A percentile compares a stretch with the other conserved stretches of the same genome.
Evolutionary conservation across 1,140 invertebrate genomes (phyloP).

Genomic region (Drosophila tsacasi): DNA sequence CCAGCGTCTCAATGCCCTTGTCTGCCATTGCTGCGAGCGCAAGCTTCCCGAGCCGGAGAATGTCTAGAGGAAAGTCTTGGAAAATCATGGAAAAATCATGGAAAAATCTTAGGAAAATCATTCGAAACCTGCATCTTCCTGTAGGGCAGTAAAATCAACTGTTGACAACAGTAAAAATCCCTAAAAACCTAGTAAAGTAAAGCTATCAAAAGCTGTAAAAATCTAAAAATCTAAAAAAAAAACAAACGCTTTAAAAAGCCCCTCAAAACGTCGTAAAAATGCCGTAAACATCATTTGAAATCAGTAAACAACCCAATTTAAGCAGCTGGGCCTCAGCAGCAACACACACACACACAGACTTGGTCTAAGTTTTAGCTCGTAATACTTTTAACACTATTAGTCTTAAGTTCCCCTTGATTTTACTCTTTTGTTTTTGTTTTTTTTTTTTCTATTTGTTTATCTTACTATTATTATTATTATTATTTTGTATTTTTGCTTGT

Average conservation of each 20-base stretch:
- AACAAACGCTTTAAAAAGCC: not conserved
- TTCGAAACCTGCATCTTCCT: not conserved
- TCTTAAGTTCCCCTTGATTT: conserved; percentile 23
- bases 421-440: conserved; percentile 5
- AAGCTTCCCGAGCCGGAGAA: conserved; percentile 84
- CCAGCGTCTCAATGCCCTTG: conserved; percentile 79
- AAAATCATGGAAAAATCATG: not conserved
- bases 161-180: not conserved
- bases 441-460: conserved; percentile 9
- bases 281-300: not conserved
- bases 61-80: conserved; percentile 51
- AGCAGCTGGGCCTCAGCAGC: conserved; percentile 10
- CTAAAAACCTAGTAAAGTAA: not conserved
- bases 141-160: not conserved
- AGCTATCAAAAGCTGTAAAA: not conserved
- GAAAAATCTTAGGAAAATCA: not conserved
- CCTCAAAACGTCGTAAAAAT: not conserved
- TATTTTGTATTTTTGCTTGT: conserved; percentile 24
- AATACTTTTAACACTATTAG: conserved; percentile 14
- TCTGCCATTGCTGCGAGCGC: conserved; percentile 84
- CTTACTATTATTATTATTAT: conserved; percentile 3
- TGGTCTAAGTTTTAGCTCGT: conserved; percentile 17
- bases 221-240: not conserved
- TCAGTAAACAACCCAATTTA: not conserved
- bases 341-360: conserved; percentile 8